Percentiles rank a stretch among this genome's conserved stretches.
These are phyloP conservation scores for Drosophila anomalipes DNA, from an alignment of 2,888 invertebrate species.

Conservation along the genomic window DNA sequence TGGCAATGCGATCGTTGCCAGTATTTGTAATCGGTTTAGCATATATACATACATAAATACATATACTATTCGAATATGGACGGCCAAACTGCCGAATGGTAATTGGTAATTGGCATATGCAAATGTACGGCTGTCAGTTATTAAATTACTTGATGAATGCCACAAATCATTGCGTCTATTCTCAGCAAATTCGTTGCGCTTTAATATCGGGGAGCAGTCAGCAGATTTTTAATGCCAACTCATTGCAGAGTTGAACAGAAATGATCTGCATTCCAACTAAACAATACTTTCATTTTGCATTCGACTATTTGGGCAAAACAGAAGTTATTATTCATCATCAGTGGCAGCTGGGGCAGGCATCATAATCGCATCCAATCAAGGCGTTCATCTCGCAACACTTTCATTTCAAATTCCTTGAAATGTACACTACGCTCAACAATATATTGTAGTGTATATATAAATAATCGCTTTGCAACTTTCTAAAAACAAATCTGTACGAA, in stretches of 20 bases:
- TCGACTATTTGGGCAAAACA: slow-evolving; percentile 25
- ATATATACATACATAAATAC: slow-evolving; percentile 5
- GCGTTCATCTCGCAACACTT: slow-evolving; percentile 61
- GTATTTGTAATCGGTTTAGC: slow-evolving; percentile 42
- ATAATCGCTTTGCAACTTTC: slow-evolving; percentile 64
- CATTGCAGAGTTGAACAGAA: slow-evolving; percentile 24
- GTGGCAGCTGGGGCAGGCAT: slow-evolving; percentile 4
- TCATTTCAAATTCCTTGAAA: slow-evolving; percentile 63
- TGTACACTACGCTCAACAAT: slow-evolving; percentile 28
- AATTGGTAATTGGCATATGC: slow-evolving; percentile 47
- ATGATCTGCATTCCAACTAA: neutral
- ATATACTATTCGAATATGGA: slow-evolving; percentile 42
- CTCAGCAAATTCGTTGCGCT: slow-evolving; percentile 28
- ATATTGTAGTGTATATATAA: slow-evolving; percentile 8
- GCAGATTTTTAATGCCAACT: slow-evolving; percentile 29
- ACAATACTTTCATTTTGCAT: slow-evolving; percentile 35
- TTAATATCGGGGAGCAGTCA: slow-evolving; percentile 8
- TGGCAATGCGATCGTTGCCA: slow-evolving; percentile 20
- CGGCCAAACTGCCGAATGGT: slow-evolving; percentile 34
- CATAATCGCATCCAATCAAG: slow-evolving; percentile 27
- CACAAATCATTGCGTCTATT: slow-evolving; percentile 42
- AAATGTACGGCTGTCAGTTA: slow-evolving; percentile 57
- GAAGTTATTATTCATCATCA: slow-evolving; percentile 34
- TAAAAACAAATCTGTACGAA: slow-evolving; percentile 53
- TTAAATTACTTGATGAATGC: slow-evolving; percentile 70